phyloP scores from a whole-genome alignment of 2,113 vertebrate genomes.

The Chloroceryle aenea region DNA sequence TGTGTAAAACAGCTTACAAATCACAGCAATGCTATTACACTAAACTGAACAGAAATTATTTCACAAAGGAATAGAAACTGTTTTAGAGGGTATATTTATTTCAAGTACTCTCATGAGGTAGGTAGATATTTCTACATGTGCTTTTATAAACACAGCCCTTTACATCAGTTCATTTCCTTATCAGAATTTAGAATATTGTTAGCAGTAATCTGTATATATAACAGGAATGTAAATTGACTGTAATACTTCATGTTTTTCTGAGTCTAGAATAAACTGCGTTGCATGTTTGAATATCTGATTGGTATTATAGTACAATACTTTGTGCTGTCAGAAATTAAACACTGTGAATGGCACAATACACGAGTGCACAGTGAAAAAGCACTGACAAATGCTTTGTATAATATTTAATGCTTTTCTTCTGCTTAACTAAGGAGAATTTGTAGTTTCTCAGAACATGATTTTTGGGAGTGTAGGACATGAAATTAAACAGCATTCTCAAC shows the following conservation, averaged over 20 bases:
- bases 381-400: neutral
- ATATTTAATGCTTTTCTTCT: neutral
- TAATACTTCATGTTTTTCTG: neutral
- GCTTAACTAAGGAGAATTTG: neutral
- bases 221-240: neutral
- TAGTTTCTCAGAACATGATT: neutral
- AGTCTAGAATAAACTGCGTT: neutral
- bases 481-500: neutral
- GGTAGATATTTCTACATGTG: neutral
- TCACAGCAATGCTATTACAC: neutral
- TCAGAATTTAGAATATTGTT: neutral
- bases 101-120: neutral
- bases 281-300: neutral
- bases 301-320: neutral
- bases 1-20: neutral
- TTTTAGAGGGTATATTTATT: neutral
- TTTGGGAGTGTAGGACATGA: neutral
- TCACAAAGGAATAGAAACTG: neutral
- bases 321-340: neutral
- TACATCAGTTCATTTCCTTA: neutral
- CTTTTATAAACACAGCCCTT: neutral
- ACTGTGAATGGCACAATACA: neutral
- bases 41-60: neutral
- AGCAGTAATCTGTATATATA: neutral
- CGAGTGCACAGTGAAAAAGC: neutral